A percentile compares a stretch with the other conserved stretches of the same genome.
phyloP scores from a whole-genome alignment of 2,113 vertebrate genomes.

The Colinus virginianus region DNA sequence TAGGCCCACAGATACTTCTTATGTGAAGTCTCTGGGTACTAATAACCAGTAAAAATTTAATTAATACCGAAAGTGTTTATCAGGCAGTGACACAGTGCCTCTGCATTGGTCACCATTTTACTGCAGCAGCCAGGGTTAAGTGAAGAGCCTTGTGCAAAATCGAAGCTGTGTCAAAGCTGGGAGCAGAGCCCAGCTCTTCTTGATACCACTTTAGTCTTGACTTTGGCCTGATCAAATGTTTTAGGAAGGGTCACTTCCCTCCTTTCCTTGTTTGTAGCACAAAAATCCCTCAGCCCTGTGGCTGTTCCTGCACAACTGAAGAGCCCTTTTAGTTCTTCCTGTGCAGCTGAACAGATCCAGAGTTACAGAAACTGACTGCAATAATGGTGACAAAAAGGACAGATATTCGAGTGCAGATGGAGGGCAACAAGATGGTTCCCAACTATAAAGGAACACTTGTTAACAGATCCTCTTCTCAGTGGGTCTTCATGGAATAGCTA shows the following conservation, averaged over 20 bases:
- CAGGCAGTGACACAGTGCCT: background rate
- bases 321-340: background rate
- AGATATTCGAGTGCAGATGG: background rate
- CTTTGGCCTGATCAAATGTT: background rate
- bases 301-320: background rate
- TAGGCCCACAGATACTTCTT: background rate
- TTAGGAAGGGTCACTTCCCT: background rate
- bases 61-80: slow-evolving; percentile 27
- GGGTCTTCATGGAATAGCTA: background rate
- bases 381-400: background rate
- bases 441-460: background rate
- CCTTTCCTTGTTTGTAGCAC: background rate
- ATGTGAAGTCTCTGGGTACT: background rate
- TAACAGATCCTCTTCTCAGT: background rate
- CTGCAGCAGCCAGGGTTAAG: background rate
- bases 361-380: background rate
- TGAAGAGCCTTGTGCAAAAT: background rate
- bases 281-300: background rate
- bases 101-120: background rate
- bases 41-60: background rate
- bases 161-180: background rate
- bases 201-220: background rate
- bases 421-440: background rate
- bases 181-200: background rate
- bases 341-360: background rate